Base-by-base conservation (phyloP, 2,113 vertebrate genomes). In the Carassius auratus region DNA sequence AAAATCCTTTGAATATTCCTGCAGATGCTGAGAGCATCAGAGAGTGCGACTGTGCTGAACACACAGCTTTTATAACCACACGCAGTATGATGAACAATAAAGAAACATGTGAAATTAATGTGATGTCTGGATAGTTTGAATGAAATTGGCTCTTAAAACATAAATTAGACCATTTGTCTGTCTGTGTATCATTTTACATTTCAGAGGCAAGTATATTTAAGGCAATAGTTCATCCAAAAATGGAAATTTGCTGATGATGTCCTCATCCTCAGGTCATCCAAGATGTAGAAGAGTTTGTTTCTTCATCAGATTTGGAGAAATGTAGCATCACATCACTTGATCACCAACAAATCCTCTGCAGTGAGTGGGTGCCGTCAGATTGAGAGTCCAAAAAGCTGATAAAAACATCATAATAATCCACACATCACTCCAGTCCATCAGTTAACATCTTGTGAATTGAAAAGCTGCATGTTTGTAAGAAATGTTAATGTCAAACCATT, bases 11-110 rank as follows among this genome's bases (percentile, higher is more conserved):
- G 1, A 62, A 62, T 79, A 79, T 62, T 79, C 33, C 33, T 42
- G 55, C 55, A 79, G 12, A 79, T 4, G 15, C 21, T 4, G 57
- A 62, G 57, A 23, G 7, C 19, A 79, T 79, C 33, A 79, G 76
- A 62, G 1, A 62, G 57, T n/a, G 68, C 5, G 33, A 42, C 33
- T 71, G 15, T 38, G 36, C 19, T 73, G 69, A 73, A 42, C 69
- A 79, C 15, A 12, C 38, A 42, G 21, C 76, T 38, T 42, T 78
- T 3, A 42, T 61, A 45, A 61, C 5, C 50, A 3, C 76, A 77
- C 30, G 26, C 26, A 30, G 6, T 36, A 55, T 57, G 75, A 77
- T 77, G 26, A 77, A 33, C 75, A 77, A 77, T 36, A 26, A 57
- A 57, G 50, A 30, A 57, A 77, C 5, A 21, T 42, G 36, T 73